These are phyloP conservation scores for Muscicapa comitata DNA, from an alignment of 2,797 vertebrate genomes.

Conservation along the genomic window DNA sequence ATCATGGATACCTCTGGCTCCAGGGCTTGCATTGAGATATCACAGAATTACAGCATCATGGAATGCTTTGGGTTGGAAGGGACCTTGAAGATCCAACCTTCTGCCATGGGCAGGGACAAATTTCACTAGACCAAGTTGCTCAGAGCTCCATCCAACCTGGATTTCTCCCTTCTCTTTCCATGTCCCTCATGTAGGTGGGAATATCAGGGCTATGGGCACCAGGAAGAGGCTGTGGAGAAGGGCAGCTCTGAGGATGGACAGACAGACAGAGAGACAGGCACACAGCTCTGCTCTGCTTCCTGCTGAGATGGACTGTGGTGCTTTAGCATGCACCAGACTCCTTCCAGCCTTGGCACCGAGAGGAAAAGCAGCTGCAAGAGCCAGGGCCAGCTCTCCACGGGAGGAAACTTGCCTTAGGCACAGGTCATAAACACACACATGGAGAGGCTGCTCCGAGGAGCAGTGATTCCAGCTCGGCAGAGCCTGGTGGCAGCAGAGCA, in stretches of 20 bases:
- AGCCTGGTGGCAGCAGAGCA: background rate
- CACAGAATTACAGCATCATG: background rate
- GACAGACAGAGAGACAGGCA: background rate
- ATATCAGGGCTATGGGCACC: accelerated
- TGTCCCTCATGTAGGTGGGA: accelerated
- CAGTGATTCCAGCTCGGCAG: background rate
- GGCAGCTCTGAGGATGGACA: background rate
- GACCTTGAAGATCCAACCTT: background rate
- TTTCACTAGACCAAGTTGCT: background rate
- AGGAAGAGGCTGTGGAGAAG: background rate
- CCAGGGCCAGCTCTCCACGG: background rate
- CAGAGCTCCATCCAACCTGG: background rate
- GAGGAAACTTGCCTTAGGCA: background rate
- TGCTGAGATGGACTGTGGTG: background rate
- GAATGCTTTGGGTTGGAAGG: background rate
- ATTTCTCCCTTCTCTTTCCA: background rate
- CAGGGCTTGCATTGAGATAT: accelerated
- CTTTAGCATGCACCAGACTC: background rate
- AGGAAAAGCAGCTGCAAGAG: conserved; percentile 21
- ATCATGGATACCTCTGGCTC: background rate
- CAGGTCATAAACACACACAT: background rate
- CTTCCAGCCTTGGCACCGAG: background rate
- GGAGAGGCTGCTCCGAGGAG: background rate
- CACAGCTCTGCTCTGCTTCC: background rate
- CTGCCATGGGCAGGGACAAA: background rate